Percentiles rank a stretch among this genome's conserved stretches.
Conservation (phyloP, 1,140 invertebrate genomes). For the Bombus polaris region DNA sequence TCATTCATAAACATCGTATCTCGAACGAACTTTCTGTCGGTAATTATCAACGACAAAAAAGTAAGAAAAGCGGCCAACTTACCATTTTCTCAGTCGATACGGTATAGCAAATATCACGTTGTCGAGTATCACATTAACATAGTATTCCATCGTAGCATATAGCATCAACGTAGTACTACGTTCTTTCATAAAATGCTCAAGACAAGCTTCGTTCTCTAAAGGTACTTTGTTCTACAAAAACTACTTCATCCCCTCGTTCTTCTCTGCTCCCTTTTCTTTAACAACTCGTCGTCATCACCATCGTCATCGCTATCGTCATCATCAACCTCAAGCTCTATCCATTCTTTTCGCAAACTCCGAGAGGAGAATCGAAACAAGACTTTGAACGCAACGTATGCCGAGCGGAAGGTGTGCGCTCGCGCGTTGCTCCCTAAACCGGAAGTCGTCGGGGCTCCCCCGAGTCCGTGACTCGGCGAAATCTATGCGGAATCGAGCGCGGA, state of each 20-base stretch:
- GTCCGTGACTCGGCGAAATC: background rate
- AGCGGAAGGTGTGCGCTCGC: constrained; percentile 4
- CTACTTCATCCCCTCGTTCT: background rate
- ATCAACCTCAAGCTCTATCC: background rate
- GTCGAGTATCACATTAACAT: background rate
- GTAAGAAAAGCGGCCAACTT: background rate
- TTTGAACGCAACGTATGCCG: background rate
- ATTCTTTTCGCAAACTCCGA: too few species aligned
- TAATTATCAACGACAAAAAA: background rate
- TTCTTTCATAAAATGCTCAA: background rate
- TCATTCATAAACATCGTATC: background rate
- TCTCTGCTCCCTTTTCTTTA: background rate
- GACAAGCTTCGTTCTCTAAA: background rate
- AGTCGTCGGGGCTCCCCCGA: constrained; percentile 60
- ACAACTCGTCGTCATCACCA: rapidly evolving
- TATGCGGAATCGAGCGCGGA: constrained; percentile 66
- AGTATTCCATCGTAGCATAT: rapidly evolving
- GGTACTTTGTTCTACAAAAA: background rate
- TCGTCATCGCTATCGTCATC: too few species aligned
- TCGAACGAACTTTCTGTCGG: background rate
- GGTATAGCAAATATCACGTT: too few species aligned
- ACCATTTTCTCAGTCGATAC: background rate
- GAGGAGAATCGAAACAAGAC: too few species aligned
- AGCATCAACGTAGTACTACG: too few species aligned
- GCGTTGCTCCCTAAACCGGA: constrained; percentile 59